phyloP scores from a whole-genome alignment of 1,140 invertebrate genomes.

The Listronotus oregonensis region DNA sequence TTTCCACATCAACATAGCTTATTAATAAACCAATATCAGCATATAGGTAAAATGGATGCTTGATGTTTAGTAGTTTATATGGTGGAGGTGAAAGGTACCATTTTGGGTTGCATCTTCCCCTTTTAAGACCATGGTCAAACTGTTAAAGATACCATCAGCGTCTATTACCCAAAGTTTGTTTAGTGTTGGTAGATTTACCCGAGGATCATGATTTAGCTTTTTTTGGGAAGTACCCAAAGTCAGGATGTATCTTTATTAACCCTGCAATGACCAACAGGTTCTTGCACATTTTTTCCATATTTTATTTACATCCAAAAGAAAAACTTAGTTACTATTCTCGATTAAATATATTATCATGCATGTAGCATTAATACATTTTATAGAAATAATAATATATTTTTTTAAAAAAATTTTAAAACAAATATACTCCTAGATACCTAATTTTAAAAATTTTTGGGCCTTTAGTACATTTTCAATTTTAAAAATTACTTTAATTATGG shows the following conservation, averaged over 20 bases:
- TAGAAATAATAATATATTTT: too few species aligned
- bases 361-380: too few species aligned
- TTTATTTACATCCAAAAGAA: slow-evolving; percentile 65
- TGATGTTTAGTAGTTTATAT: slow-evolving; percentile 69
- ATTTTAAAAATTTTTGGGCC: too few species aligned
- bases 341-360: too few species aligned
- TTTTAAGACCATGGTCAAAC: slow-evolving; percentile 69
- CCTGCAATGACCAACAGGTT: slow-evolving; percentile 70
- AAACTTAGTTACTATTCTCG: too few species aligned
- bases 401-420: too few species aligned
- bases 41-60: slow-evolving; percentile 71
- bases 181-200: slow-evolving; percentile 77
- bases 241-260: slow-evolving; percentile 72
- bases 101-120: slow-evolving; percentile 65
- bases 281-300: slow-evolving; percentile 65
- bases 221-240: slow-evolving; percentile 67
- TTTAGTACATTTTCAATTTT: too few species aligned
- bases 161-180: slow-evolving; percentile 70
- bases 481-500: too few species aligned
- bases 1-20: slow-evolving; percentile 62
- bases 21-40: slow-evolving; percentile 75
- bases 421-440: too few species aligned
- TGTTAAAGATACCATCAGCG: slow-evolving; percentile 64
- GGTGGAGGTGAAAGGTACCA: slow-evolving; percentile 65
- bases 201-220: slow-evolving; percentile 79